Base-by-base conservation (phyloP, 2,888 invertebrate species). In the Agrochola macilenta region DNA sequence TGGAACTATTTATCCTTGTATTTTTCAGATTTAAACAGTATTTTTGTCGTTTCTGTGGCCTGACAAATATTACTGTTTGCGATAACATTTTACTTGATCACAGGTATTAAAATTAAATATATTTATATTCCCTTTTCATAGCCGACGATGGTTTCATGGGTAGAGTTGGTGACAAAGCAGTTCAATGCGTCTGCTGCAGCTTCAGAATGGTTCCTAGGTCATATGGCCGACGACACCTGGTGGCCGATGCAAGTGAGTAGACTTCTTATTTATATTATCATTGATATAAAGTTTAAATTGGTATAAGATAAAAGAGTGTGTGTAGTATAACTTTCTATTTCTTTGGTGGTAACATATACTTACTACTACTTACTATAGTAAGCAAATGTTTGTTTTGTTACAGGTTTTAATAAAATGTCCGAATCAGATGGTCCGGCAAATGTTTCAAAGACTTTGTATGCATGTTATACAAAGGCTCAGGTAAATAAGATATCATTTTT, bases 71-170 rank as follows among this genome's bases (percentile, higher is more conserved):
- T 5, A 20, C 3, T 26, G 46, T 26, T n/a, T 64, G 8, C 39
- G 3, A 11, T 11, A 43, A 65, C 11, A 26, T 65, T 65, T 65
- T 20, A 60, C 3, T 26, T 30, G 8, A 43, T 23, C 4, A 17
- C 5, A 7, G 35, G 11, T 58, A 23, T n/a, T 35, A 5, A n/a
- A 23, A 23, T n/a, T 35, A 5, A n/a, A 23, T 17, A 9, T 23
- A 8, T 74, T 74, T 14, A 43, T 61, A 60, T 60, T 54, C 0
- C 17, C 0, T 17, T 35, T 91, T 89, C 11, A 2, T 69, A 98
- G 98, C 99, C 99, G 9, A 99, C 99, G 1, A 99, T 99, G 98
- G 98, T 99, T 64, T 99, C 99, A 86, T 99, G 99, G 99, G 99
- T 99, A 79, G 99, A 99, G 93, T 94, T 99, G 82, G 97, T 99